A percentile compares a stretch with the other conserved stretches of the same genome.
phyloP scores from a whole-genome alignment of 2,797 vertebrate species.

The Oophaga sylvatica region DNA sequence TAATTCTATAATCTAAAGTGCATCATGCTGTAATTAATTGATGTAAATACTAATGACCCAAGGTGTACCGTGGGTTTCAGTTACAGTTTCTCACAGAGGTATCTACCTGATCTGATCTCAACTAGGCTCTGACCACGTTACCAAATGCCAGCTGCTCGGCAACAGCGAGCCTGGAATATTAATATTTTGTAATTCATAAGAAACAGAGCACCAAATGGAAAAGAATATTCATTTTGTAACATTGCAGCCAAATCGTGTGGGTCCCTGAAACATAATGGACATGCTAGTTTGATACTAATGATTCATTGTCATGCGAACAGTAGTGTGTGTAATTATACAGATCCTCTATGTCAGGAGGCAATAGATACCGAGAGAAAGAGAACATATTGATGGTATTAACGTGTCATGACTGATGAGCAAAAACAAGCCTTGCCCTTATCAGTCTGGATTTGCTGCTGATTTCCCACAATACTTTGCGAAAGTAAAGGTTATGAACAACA shows the following conservation, averaged over 20 bases:
- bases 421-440: background rate
- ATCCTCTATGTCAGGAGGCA: background rate
- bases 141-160: too few relatives aligned
- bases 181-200: background rate
- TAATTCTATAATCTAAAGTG: too few relatives aligned
- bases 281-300: conserved; percentile 7
- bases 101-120: too few relatives aligned
- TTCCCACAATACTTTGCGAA: background rate
- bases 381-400: background rate
- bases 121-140: too few relatives aligned
- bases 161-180: too few relatives aligned
- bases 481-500: conserved; percentile 4
- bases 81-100: too few relatives aligned
- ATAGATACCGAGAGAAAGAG: conserved; percentile 15
- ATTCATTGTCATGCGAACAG: conserved; percentile 7
- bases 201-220: background rate
- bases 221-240: background rate
- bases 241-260: background rate
- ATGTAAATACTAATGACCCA: too few relatives aligned
- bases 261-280: background rate
- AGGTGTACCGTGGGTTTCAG: too few relatives aligned
- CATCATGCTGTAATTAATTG: too few relatives aligned
- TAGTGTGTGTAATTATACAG: background rate
- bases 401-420: background rate
- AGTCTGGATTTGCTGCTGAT: background rate